Base-by-base conservation (phyloP, 2,113 vertebrate genomes). In the Corythaeola cristata region DNA sequence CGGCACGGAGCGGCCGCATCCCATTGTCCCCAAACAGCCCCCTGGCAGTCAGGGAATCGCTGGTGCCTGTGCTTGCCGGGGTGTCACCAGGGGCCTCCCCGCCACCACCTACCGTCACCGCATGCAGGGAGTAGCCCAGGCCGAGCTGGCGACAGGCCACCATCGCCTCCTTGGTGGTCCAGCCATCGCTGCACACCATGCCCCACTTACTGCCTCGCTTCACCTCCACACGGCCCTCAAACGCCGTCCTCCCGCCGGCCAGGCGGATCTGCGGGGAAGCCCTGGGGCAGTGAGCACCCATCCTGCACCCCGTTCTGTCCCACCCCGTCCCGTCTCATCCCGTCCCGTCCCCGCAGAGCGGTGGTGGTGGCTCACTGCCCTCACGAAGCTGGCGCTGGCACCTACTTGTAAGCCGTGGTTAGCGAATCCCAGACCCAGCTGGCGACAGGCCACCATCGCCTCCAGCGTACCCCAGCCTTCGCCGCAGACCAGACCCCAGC, bases 351-450 rank as follows among this genome's bases (percentile, higher is more conserved):
- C 89, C 2, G 1, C 1, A 2, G 50, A 90, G 85, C 88, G 4
- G 76, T 23, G 80, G n/a, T 80, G 96, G 63, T 41, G 93, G 72
- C 0, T 59, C 3, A 47, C 79, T 72, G 93, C 74, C 68, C 73
- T 49, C 35, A 56, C 67, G 35, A 22, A 66, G 81, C 89, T 18
- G 47, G 39, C 9, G 6, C n/a, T 7, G 52, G 80, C 79, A 98
- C 99, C 98, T 98, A 99, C 99, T 99, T 99, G 98, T 88, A 99
- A 96, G 91, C 98, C 99, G 28, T 99, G 99, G 98, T 98, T 99
- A 97, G 99, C 98, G 63, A 99, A 99, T 98, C 99, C 99, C 94
- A 99, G 97, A 80, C 99, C 99, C 80, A 99, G 98, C 97, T 99
- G 99, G 97, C 99, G 98, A 97, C 99, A 99, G 95, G 97, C 99